Conservation (phyloP, 1,140 invertebrate species). For the Rhyacophila brunnea region DNA sequence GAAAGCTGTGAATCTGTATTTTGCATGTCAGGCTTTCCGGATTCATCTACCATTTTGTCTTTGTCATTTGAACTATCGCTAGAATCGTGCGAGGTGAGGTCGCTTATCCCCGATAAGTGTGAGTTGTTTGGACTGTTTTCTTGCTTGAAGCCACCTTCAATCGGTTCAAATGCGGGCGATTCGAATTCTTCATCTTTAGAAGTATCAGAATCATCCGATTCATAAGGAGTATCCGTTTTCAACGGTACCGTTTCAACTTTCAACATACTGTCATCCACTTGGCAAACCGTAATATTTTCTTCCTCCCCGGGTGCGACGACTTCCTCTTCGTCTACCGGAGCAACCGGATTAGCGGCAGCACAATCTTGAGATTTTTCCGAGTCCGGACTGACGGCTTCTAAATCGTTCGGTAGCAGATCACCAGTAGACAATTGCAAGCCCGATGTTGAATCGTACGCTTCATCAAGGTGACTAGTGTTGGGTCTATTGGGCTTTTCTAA, state of each 20-base stretch:
- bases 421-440: conserved; percentile 36
- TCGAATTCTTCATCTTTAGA: conserved; percentile 62
- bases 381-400: conserved; percentile 76
- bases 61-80: conserved; percentile 36
- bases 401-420: conserved; percentile 68
- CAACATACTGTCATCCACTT: conserved; percentile 36
- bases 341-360: conserved; percentile 18
- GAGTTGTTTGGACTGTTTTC: conserved; percentile 48
- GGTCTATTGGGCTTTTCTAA: conserved; percentile 45
- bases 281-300: conserved; percentile 31
- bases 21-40: conserved; percentile 7
- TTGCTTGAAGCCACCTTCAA: conserved; percentile 43
- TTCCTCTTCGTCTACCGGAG: neutral
- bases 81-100: conserved; percentile 54
- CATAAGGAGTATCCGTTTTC: conserved; percentile 18
- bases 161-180: conserved; percentile 66
- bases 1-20: conserved; percentile 26
- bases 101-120: conserved; percentile 60
- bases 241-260: conserved; percentile 24
- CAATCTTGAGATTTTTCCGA: conserved; percentile 62
- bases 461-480: conserved; percentile 8
- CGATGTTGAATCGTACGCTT: neutral
- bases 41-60: neutral
- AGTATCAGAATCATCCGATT: conserved; percentile 53
- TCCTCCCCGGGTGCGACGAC: conserved; percentile 31